phyloP scores from a whole-genome alignment of 2,113 vertebrate genomes.

The Petrocephalus microphthalmus region DNA sequence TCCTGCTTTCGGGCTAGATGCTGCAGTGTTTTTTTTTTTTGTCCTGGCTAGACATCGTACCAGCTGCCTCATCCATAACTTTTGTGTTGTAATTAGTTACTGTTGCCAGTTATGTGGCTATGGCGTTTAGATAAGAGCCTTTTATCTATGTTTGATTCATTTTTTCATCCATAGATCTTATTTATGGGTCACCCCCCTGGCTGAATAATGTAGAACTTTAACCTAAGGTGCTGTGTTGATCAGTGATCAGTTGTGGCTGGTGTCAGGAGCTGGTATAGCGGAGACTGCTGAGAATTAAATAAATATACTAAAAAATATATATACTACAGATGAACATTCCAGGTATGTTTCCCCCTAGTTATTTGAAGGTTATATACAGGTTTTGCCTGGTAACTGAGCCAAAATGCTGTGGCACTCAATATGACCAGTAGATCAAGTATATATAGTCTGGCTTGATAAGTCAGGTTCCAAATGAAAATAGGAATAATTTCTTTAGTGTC shows the following conservation, averaged over 20 bases:
- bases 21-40: neutral
- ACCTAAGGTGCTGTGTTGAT: neutral
- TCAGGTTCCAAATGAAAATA: neutral
- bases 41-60: neutral
- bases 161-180: neutral
- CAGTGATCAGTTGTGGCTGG: neutral
- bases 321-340: neutral
- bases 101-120: neutral
- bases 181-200: neutral
- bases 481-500: neutral
- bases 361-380: neutral
- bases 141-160: neutral
- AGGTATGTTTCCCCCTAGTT: neutral
- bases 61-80: neutral
- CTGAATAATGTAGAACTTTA: neutral
- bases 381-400: neutral
- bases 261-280: neutral
- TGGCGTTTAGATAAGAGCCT: neutral
- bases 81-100: neutral
- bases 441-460: neutral
- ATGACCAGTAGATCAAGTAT: neutral
- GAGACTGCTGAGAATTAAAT: too few species aligned
- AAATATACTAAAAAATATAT: too few species aligned
- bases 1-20: neutral
- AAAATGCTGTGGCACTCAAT: neutral